A percentile compares a stretch with the other conserved stretches of the same genome.
Evolutionary conservation across 2,113 vertebrate genomes (phyloP).

Genomic region (Tachuris rubrigastra): DNA sequence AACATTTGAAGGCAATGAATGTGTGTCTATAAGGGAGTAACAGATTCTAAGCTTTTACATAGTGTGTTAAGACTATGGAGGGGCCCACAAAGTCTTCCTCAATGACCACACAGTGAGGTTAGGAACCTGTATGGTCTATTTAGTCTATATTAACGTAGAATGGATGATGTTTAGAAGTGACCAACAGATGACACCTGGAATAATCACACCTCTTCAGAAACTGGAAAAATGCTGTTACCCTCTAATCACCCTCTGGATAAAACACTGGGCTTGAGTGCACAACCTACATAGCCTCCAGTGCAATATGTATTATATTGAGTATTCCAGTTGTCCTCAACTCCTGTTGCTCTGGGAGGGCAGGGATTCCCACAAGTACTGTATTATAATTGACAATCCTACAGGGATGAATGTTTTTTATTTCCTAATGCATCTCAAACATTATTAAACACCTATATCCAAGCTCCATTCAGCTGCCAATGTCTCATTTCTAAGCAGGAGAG

Average conservation of each 20-base stretch:
- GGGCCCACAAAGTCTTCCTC: not conserved
- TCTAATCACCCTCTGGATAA: not conserved
- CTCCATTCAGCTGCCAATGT: not conserved
- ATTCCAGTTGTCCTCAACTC: not conserved
- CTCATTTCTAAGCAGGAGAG: not conserved
- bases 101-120: not conserved
- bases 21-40: not conserved
- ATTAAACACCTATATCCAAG: not conserved
- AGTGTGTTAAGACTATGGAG: not conserved
- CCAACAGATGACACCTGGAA: not conserved
- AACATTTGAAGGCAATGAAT: not conserved
- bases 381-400: too few species aligned
- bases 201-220: not conserved
- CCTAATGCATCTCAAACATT: not conserved
- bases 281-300: not conserved
- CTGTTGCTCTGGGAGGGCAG: not conserved
- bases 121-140: not conserved
- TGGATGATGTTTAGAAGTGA: not conserved
- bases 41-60: not conserved
- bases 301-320: too few species aligned
- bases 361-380: not conserved
- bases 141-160: not conserved
- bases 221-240: not conserved
- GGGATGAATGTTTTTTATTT: not conserved
- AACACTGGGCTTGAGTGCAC: not conserved